phyloP scores from a whole-genome alignment of 2,113 vertebrate genomes.

The Suncus etruscus region DNA sequence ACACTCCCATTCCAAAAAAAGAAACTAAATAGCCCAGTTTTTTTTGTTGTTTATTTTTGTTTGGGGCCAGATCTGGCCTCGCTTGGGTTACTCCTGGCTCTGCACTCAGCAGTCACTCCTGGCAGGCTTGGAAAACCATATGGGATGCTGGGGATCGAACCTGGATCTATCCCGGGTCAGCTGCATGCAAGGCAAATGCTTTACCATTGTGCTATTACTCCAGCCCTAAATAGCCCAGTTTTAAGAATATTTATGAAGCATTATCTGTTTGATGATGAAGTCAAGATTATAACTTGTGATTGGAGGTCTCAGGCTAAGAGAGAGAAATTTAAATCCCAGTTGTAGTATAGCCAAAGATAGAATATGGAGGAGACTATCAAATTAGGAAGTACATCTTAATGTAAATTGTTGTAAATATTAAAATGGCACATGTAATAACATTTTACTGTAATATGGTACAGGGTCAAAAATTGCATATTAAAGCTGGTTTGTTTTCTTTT shows the following conservation, averaged over 20 bases:
- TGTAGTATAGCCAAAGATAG: conserved; percentile 32
- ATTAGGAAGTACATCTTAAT: conserved; percentile 21
- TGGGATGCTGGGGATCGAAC: too few species aligned
- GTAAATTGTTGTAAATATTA: conserved; percentile 49
- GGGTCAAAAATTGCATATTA: conserved; percentile 40
- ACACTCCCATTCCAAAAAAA: conserved; percentile 73
- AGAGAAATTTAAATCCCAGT: conserved; percentile 13
- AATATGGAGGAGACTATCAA: neutral
- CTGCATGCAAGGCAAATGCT: too few species aligned
- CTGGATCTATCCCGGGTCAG: too few species aligned
- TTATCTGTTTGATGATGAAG: conserved; percentile 46
- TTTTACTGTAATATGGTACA: conserved; percentile 25
- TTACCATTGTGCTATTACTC: too few species aligned
- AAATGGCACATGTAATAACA: conserved; percentile 33
- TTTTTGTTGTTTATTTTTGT: too few species aligned
- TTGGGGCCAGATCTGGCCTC: too few species aligned
- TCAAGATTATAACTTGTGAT: conserved; percentile 54
- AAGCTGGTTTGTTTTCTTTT: conserved; percentile 36
- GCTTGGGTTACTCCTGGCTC: too few species aligned
- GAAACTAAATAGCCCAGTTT: neutral
- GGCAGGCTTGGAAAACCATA: too few species aligned
- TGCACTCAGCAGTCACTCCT: too few species aligned
- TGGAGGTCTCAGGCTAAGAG: conserved; percentile 30
- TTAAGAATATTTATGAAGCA: conserved; percentile 60
- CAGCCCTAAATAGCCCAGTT: conserved; percentile 47